Evolutionary conservation across 1,140 invertebrate species (phyloP).

Genomic region (Bathynomus jamesi): DNA sequence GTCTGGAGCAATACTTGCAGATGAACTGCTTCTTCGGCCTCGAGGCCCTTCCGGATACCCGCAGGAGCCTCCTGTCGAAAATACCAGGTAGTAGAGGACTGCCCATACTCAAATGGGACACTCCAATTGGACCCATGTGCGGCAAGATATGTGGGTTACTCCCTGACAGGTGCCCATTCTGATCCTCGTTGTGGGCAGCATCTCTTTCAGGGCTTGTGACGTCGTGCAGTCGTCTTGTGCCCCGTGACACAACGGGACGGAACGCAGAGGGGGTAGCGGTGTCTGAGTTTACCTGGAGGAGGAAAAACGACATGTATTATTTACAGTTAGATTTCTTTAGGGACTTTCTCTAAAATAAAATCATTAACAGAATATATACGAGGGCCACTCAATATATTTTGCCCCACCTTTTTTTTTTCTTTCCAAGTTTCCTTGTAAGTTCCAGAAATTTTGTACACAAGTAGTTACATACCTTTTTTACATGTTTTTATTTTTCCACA

Average conservation of each 20-base stretch:
- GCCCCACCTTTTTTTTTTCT: no score
- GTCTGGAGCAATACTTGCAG: slow-evolving; percentile 21
- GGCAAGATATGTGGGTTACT: background rate
- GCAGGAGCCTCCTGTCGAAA: slow-evolving; percentile 37
- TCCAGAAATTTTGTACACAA: no score
- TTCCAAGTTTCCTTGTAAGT: no score
- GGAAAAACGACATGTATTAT: no score
- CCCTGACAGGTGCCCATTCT: background rate
- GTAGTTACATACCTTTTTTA: no score
- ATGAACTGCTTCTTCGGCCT: slow-evolving; percentile 68
- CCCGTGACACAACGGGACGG: slow-evolving; percentile 6
- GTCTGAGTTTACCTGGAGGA: background rate
- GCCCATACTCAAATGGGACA: background rate
- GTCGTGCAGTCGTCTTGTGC: background rate
- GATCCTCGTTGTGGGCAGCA: background rate
- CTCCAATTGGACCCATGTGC: background rate
- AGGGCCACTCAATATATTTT: no score
- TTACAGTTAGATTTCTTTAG: no score
- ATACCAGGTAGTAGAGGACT: slow-evolving; percentile 7
- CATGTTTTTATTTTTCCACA: no score
- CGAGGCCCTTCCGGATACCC: slow-evolving; percentile 51
- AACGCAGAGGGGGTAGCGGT: slow-evolving; percentile 5
- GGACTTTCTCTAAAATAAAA: no score
- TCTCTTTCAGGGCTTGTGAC: slow-evolving; percentile 7
- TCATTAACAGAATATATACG: no score